Base-by-base conservation (phyloP, 2,888 invertebrate genomes). In the Unio pictorum region DNA sequence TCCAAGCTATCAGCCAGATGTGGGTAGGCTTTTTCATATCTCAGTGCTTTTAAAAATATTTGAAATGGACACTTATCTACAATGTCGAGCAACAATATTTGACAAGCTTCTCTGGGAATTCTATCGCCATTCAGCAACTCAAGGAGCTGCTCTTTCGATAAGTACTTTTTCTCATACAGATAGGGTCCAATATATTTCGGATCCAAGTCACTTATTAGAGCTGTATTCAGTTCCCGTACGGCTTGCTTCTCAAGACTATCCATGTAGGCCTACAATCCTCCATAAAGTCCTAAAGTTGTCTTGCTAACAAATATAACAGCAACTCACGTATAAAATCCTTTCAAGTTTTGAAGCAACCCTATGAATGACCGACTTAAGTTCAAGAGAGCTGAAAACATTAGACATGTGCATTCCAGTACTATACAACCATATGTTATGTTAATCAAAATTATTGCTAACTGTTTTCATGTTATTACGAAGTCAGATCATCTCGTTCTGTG, bases 1-100 rank as follows among this genome's bases (percentile, higher is more conserved):
- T 70, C 66, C 18, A 71, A 55, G 18, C 64, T 66, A 55, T 74
- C 61, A 1, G 71, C 74, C 11, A 74, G 30, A 62, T 71, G 66
- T 20, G 58, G 20, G 30, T 71, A 74, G 0, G 54, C 26, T 64
- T 69, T 55, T 20, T 68, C 56, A 54, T 71, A 64, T 55, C 71
- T 66, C 45, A 71, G 30, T 30, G 71, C 66, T 3, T 63, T n/a
- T 18, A 71, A 7, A 30, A 74, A 68, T 1, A 56, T 67, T 30
- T 61, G 11, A 61, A 74, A 74, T 23, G 74, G 45, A 45, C 45
- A 45, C 45, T 45, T 45, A 45, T 45, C 45, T 45, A 45, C 45
- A 45, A 45, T 45, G 45, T 45, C 8, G 15, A n/a, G 57, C 20
- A 73, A 56, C 5, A 73, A 56, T 34, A 30, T 57, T 55, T 60